Conservation (phyloP, 1,140 invertebrate genomes). For the Hylaeus anthracinus region DNA sequence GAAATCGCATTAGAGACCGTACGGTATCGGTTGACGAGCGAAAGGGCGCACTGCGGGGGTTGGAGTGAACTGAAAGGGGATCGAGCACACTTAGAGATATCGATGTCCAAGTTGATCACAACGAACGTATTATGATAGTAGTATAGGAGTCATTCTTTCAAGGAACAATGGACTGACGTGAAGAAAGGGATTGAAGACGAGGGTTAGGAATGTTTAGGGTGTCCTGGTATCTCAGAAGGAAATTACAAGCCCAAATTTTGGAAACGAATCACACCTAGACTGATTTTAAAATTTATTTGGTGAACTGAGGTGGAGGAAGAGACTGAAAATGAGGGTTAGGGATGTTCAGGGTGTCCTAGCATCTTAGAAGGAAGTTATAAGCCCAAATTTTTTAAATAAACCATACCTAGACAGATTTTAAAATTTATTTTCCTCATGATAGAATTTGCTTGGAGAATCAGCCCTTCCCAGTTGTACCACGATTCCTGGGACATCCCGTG, state of each 20-base stretch:
- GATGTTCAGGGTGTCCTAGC: too few species aligned
- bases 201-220: not conserved
- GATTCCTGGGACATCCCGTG: not conserved
- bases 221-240: too few species aligned
- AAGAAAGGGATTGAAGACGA: conserved; percentile 28
- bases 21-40: not conserved
- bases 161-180: not conserved
- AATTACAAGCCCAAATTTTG: too few species aligned
- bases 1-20: not conserved
- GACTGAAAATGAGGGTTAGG: conserved; percentile 26
- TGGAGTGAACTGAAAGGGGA: conserved; percentile 8
- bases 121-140: conserved; percentile 8
- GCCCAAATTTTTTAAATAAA: too few species aligned
- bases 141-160: conserved; percentile 30
- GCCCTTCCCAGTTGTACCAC: too few species aligned
- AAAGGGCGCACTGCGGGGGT: conserved; percentile 19
- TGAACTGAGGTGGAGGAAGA: conserved; percentile 1
- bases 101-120: conserved; percentile 34
- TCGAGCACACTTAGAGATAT: conserved; percentile 40
- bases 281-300: too few species aligned
- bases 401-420: too few species aligned
- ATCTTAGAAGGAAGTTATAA: too few species aligned
- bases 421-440: too few species aligned
- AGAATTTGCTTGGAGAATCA: too few species aligned
- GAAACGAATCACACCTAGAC: too few species aligned